A percentile compares a stretch with the other conserved stretches of the same genome.
These are phyloP conservation scores for Labeo rohita DNA, from an alignment of 2,113 vertebrate genomes.

Conservation along the genomic window DNA sequence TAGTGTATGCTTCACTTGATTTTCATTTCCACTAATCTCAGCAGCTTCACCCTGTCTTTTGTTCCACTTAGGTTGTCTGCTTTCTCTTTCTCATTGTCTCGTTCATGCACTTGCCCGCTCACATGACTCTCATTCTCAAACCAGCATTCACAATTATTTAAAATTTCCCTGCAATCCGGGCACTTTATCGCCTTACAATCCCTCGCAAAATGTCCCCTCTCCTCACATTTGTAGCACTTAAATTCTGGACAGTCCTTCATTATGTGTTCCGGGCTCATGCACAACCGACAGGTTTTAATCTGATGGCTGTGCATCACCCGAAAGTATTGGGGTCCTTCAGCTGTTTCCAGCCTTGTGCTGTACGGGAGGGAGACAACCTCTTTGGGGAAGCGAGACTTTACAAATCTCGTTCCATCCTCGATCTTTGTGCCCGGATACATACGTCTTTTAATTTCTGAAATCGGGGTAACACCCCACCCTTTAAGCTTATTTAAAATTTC, in stretches of 20 bases:
- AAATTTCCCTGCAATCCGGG: neutral
- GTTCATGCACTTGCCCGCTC: no score
- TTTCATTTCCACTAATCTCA: no score
- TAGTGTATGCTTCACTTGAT: no score
- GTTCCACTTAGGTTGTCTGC: no score
- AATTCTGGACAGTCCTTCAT: neutral
- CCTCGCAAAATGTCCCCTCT: no score
- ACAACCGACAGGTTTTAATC: neutral
- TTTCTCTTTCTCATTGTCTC: no score
- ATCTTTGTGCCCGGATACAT: neutral
- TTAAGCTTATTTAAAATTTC: no score
- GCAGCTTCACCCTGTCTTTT: no score
- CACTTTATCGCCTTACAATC: neutral
- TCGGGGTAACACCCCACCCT: neutral
- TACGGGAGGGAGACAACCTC: neutral
- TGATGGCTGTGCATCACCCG: neutral
- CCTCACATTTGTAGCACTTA: neutral
- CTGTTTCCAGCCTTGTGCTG: neutral
- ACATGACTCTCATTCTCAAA: neutral
- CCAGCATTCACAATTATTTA: neutral
- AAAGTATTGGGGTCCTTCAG: neutral
- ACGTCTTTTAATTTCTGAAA: no score
- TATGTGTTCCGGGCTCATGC: neutral
- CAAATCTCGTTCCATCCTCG: neutral
- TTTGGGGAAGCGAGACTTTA: neutral